Evolutionary conservation across 2,888 invertebrate genomes (phyloP), one percentile per base, ranked within the genome.

Genomic region (Dermolepida albohirtum): DNA sequence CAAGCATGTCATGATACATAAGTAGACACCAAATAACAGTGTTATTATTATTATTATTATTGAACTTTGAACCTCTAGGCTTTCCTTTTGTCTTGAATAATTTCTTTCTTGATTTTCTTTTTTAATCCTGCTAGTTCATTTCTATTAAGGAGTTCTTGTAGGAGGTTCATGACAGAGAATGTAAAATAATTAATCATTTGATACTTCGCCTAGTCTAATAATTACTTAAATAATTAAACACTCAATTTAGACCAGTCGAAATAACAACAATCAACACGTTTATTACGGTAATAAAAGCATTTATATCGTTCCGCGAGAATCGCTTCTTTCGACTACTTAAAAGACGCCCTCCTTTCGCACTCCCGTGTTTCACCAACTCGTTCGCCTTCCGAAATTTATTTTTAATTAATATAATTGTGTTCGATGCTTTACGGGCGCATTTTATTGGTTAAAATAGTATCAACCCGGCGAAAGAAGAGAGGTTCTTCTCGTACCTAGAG

Each of bases 331-430:
- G 47, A 17, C 16, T 47, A 47, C 17, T 17, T 8, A 14, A 14
- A 43, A 43, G 43, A 43, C 11, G 7, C 17, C 2, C 10, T 34
- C 16, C 27, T 50, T 64, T 40, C 39, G n/a, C 14, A 8, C 8
- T 57, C 41, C 43, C 17, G n/a, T 22, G 27, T 10, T 22, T 12
- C 57, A n/a, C 44, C 10, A 11, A 8, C 8, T 12, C 16, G 8
- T 17, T 17, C 29, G 34, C 34, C 34, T 29, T 41, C 27, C 51
- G 64, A 50, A 57, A 64, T 64, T 64, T 41, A 64, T 64, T 51
- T 64, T 64, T 64, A 64, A 64, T 64, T 64, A 64, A 64, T 63
- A 51, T 51, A 64, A 64, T 64, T 64, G 64, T 52, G 12, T 64
- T 51, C 41, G 51, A 64, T 64, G 64, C 34, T 64, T 64, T 64